These are phyloP conservation scores for Archilochus colubris DNA, from an alignment of 2,113 vertebrate genomes.

Conservation along the genomic window DNA sequence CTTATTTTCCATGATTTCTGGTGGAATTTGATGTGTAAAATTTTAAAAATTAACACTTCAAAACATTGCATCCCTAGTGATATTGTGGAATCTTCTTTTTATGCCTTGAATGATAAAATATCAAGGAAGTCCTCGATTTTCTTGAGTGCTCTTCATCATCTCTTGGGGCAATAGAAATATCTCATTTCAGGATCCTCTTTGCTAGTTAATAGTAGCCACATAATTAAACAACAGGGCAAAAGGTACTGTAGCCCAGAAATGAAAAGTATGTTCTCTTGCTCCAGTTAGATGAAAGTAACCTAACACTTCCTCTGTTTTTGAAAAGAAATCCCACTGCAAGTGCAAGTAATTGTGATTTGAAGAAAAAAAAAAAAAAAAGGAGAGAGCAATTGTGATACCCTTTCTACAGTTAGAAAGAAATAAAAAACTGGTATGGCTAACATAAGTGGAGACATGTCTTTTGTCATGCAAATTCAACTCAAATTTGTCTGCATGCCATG, in stretches of 20 bases:
- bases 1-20: background rate
- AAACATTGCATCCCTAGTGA: background rate
- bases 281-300: background rate
- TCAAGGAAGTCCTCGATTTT: background rate
- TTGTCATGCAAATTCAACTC: background rate
- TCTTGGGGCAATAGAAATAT: background rate
- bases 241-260: background rate
- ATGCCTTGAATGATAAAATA: background rate
- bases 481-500: rapidly evolving
- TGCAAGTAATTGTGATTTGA: background rate
- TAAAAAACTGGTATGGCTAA: background rate
- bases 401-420: background rate
- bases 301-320: background rate
- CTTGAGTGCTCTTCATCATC: background rate
- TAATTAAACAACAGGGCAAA: background rate
- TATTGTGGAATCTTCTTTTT: background rate
- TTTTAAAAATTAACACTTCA: background rate
- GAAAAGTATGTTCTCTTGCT: background rate
- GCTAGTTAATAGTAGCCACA: background rate
- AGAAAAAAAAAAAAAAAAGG: background rate
- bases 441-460: background rate
- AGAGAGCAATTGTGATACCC: background rate
- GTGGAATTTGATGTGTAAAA: background rate
- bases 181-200: background rate
- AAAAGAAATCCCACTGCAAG: background rate